Percentiles rank a stretch among this genome's conserved stretches.
Conservation (phyloP, 2,888 invertebrate genomes). For the Cynaeus angustus region DNA sequence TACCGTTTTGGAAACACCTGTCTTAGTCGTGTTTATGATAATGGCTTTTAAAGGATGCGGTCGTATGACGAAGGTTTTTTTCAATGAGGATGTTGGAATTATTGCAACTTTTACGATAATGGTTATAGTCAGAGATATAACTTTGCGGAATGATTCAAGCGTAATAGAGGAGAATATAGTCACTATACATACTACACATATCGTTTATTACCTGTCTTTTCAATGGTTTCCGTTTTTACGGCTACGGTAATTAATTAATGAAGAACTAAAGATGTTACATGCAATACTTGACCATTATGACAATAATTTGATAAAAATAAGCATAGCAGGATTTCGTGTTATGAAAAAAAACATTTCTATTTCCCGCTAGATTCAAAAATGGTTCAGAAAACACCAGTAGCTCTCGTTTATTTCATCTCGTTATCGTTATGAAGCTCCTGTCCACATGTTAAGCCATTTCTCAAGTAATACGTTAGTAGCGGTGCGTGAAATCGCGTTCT, state of each 20-base stretch:
- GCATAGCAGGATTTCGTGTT: no score
- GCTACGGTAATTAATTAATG: conserved; percentile 1
- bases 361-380: no score
- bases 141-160: conserved; percentile 25
- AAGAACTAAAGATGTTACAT: no score
- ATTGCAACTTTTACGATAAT: conserved; percentile 38
- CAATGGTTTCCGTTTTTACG: conserved; percentile 3
- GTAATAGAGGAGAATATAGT: conserved; percentile 25
- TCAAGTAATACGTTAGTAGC: conserved; percentile 45
- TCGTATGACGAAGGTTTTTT: conserved; percentile 25
- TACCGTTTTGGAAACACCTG: conserved; percentile 4
- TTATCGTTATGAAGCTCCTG: conserved; percentile 49
- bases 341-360: no score
- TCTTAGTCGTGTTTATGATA: conserved; percentile 20
- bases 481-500: conserved; percentile 51
- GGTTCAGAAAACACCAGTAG: conserved; percentile 31
- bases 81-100: conserved; percentile 23
- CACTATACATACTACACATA: not conserved
- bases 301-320: no score
- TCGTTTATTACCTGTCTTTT: conserved; percentile 7
- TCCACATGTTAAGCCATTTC: conserved; percentile 48
- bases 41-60: conserved; percentile 21
- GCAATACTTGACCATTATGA: no score
- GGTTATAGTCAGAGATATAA: conserved; percentile 29
- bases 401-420: conserved; percentile 47